phyloP scores from a whole-genome alignment of 2,888 invertebrate genomes.

The Ochropleura plecta region DNA sequence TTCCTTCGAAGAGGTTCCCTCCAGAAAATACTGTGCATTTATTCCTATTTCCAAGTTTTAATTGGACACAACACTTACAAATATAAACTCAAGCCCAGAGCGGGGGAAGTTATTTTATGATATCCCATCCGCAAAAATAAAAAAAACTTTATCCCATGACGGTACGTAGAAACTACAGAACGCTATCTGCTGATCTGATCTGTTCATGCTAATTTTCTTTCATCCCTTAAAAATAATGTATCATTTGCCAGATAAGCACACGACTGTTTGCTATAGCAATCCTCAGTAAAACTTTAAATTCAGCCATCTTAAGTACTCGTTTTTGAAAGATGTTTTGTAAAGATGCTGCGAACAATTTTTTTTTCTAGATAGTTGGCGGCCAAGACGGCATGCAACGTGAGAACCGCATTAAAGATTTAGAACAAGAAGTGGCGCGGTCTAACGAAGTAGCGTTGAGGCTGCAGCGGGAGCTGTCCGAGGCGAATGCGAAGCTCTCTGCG shows the following conservation, averaged over 20 bases:
- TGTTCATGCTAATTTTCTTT: not conserved
- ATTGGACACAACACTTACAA: not conserved
- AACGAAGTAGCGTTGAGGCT: constrained; percentile 93
- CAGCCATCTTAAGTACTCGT: not conserved
- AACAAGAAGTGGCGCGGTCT: constrained; percentile 95
- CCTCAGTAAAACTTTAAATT: not conserved
- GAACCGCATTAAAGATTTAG: constrained; percentile 94
- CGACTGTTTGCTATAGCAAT: not conserved
- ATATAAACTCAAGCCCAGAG: not conserved
- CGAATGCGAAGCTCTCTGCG: constrained; percentile 90
- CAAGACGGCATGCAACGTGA: constrained; percentile 91
- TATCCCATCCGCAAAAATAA: no score
- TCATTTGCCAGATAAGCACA: not conserved
- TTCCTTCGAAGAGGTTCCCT: no score
- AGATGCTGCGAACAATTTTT: not conserved
- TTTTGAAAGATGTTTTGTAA: not conserved
- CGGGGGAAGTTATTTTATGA: no score
- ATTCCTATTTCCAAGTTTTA: no score
- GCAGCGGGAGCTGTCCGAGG: constrained; percentile 93
- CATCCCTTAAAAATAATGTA: not conserved
- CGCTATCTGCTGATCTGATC: not conserved
- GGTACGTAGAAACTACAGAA: not conserved
- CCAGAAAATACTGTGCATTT: no score
- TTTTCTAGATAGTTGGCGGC: constrained; percentile 88
- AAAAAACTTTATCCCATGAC: not conserved